Conservation (phyloP, 2,797 vertebrate species). For the Hippoglossus hippoglossus region DNA sequence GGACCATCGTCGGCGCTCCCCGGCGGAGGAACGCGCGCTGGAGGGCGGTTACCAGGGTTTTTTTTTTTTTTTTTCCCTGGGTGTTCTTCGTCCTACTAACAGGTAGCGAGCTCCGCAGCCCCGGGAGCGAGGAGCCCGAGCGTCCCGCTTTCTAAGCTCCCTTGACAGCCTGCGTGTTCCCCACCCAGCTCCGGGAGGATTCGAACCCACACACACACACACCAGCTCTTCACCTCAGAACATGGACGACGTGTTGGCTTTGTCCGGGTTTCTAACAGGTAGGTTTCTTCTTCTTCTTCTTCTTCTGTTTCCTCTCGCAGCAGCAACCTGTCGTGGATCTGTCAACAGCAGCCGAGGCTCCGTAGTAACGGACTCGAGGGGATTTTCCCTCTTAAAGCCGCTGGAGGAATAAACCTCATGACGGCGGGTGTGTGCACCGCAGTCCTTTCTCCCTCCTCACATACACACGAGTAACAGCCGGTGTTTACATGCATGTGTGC, state of each 20-base stretch:
- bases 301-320: too few relatives aligned
- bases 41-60: conserved; percentile 70
- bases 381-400: conserved; percentile 43
- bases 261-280: conserved; percentile 68
- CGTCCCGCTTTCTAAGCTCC: conserved; percentile 66
- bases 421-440: conserved; percentile 31
- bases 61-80: conserved; percentile 53
- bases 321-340: too few relatives aligned
- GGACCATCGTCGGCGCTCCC: conserved; percentile 4
- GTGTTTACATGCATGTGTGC: too few relatives aligned
- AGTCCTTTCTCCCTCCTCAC: too few relatives aligned
- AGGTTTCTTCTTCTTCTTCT: conserved; percentile 45
- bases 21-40: conserved; percentile 51
- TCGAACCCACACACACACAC: not conserved
- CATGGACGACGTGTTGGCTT: conserved; percentile 54
- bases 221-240: not conserved
- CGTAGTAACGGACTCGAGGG: conserved; percentile 1
- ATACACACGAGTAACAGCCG: too few relatives aligned
- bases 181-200: conserved; percentile 31
- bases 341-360: too few relatives aligned
- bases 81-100: conserved; percentile 70
- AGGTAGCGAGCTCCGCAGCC: conserved; percentile 68
- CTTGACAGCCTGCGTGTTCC: conserved; percentile 14
- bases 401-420: conserved; percentile 39
- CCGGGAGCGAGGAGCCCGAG: conserved; percentile 41